Percentiles rank a stretch among this genome's conserved stretches.
Evolutionary conservation across 2,797 vertebrate genomes (phyloP).

Genomic region (Pantherophis vulpinus): DNA sequence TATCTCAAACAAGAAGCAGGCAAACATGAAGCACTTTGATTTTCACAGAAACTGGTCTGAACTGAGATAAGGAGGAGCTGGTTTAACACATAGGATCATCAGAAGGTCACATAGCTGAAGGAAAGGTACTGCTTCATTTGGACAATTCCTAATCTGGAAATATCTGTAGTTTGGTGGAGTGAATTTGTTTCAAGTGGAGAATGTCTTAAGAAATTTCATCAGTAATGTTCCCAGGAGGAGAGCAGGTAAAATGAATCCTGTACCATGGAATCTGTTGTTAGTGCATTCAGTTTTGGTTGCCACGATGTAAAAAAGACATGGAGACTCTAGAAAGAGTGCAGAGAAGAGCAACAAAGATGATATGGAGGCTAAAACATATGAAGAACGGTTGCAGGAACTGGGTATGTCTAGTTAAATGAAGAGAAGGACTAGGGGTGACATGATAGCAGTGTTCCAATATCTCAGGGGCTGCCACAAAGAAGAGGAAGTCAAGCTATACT

Average conservation of each 20-base stretch:
- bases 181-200: not conserved
- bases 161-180: not conserved
- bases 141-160: not conserved
- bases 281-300: too few species aligned
- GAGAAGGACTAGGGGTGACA: too few species aligned
- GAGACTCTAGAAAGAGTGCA: too few species aligned
- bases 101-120: not conserved
- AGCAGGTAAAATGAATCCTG: not conserved
- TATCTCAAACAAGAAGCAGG: slow-evolving; percentile 10
- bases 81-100: slow-evolving; percentile 11
- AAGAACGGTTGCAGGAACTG: too few species aligned
- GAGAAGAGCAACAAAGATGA: too few species aligned
- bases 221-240: not conserved
- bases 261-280: not conserved
- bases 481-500: too few species aligned
- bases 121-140: not conserved
- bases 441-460: too few species aligned
- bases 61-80: slow-evolving; percentile 17
- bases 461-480: too few species aligned
- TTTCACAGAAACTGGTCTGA: slow-evolving; percentile 24
- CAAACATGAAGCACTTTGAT: slow-evolving; percentile 27
- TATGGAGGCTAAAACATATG: too few species aligned
- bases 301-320: too few species aligned
- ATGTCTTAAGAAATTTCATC: not conserved
- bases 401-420: too few species aligned